These are phyloP conservation scores for Uropsilus gracilis DNA, from an alignment of 2,113 vertebrate species.

Conservation along the genomic window DNA sequence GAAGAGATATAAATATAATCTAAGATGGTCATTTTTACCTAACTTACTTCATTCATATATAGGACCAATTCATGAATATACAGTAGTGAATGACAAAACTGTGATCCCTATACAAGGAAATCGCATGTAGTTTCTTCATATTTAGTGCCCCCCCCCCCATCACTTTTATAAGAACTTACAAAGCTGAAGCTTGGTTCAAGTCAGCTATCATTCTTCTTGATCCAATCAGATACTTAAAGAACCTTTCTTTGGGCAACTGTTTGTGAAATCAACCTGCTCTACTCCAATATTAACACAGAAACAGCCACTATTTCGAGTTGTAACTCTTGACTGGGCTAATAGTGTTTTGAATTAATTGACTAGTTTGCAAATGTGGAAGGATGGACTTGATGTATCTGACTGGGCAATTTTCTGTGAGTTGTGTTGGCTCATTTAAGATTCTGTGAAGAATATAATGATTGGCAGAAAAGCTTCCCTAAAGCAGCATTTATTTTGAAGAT, in stretches of 20 bases:
- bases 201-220: conserved; percentile 2
- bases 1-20: background rate
- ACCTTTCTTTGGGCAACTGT: conserved; percentile 27
- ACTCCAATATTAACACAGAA: conserved; percentile 47
- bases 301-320: conserved; percentile 50
- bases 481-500: conserved; percentile 70
- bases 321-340: conserved; percentile 62
- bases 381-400: conserved; percentile 62
- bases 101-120: background rate
- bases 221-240: conserved; percentile 36
- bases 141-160: background rate
- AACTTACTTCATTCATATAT: conserved; percentile 22
- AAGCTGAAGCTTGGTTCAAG: conserved; percentile 32
- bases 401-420: conserved; percentile 63
- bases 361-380: conserved; percentile 60
- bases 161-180: conserved; percentile 21
- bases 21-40: background rate
- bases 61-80: background rate
- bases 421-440: conserved; percentile 71
- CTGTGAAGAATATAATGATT: conserved; percentile 75
- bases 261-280: conserved; percentile 44
- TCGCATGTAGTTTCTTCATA: background rate
- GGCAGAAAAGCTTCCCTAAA: conserved; percentile 74
- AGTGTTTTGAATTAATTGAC: conserved; percentile 71
- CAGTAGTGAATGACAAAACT: background rate